Evolutionary conservation across 1,140 invertebrate genomes (phyloP).

Genomic region (Penaeus indicus): DNA sequence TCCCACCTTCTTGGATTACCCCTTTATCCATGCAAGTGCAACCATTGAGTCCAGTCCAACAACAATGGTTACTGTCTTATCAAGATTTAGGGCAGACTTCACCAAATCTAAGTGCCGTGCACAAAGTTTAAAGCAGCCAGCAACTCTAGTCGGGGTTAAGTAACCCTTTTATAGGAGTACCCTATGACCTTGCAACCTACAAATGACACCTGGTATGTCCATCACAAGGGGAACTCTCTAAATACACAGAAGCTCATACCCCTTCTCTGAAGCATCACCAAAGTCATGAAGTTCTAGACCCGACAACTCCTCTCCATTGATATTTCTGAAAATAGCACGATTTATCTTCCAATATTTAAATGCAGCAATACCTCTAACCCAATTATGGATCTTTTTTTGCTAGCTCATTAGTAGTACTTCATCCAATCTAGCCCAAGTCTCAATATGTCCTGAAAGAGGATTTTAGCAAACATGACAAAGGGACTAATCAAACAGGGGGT

Average conservation of each 20-base stretch:
- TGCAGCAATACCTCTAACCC: not conserved
- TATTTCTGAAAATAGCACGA: not conserved
- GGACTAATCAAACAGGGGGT: not conserved
- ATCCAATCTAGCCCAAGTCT: constrained; percentile 5
- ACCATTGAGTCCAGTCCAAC: not conserved
- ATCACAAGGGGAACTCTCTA: constrained; percentile 4
- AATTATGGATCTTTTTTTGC: not conserved
- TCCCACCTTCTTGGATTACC: not conserved
- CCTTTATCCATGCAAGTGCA: not conserved
- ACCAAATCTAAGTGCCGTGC: not conserved
- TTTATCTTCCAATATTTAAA: not conserved
- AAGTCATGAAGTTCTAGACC: constrained; percentile 6
- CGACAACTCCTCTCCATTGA: not conserved
- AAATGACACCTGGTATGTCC: no score
- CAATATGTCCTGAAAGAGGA: constrained; percentile 24
- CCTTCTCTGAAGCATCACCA: constrained; percentile 1
- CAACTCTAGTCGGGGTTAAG: not conserved
- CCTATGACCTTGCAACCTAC: no score
- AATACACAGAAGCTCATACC: not conserved
- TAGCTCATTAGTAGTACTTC: not conserved
- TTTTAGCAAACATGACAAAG: constrained; percentile 20
- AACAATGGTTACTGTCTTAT: not conserved
- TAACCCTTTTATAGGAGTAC: not conserved
- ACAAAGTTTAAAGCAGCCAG: not conserved
- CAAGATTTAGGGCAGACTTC: not conserved